phyloP scores from a whole-genome alignment of 2,113 vertebrate genomes.

The Scytalopus superciliaris region DNA sequence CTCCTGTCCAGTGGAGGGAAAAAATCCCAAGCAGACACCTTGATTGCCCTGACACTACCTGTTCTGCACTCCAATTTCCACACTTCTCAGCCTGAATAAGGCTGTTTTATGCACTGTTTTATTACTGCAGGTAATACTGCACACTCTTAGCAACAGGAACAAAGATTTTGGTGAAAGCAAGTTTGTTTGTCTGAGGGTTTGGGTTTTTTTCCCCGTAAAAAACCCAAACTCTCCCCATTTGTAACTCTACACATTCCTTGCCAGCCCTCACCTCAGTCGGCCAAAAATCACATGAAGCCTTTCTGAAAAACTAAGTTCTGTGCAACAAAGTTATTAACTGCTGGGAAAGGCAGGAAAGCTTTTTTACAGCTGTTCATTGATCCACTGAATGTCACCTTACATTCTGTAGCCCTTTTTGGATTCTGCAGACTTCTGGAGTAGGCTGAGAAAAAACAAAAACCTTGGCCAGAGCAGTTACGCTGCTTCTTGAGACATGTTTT shows the following conservation, averaged over 20 bases:
- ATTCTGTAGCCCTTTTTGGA: neutral
- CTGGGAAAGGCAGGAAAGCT: constrained; percentile 36
- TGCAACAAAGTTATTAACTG: constrained; percentile 35
- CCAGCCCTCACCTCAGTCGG: neutral
- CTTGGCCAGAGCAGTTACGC: neutral
- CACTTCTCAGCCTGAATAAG: neutral
- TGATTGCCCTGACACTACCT: neutral
- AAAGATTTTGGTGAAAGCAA: neutral
- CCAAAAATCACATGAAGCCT: constrained; percentile 41
- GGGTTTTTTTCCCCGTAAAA: neutral
- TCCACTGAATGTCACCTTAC: neutral
- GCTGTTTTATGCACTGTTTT: neutral
- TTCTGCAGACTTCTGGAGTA: constrained; percentile 14
- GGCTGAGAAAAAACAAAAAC: neutral
- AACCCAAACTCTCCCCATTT: neutral
- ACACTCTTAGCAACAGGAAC: neutral
- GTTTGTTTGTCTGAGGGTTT: constrained; percentile 5
- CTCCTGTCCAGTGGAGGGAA: neutral
- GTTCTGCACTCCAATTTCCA: constrained; percentile 11
- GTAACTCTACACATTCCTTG: neutral
- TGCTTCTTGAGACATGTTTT: constrained; percentile 26
- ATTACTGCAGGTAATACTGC: neutral
- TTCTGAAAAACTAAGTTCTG: constrained; percentile 14
- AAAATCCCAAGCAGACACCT: neutral
- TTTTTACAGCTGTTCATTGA: constrained; percentile 36